Evolutionary conservation across 2,888 invertebrate species (phyloP).

Genomic region (Julus scandinavius): DNA sequence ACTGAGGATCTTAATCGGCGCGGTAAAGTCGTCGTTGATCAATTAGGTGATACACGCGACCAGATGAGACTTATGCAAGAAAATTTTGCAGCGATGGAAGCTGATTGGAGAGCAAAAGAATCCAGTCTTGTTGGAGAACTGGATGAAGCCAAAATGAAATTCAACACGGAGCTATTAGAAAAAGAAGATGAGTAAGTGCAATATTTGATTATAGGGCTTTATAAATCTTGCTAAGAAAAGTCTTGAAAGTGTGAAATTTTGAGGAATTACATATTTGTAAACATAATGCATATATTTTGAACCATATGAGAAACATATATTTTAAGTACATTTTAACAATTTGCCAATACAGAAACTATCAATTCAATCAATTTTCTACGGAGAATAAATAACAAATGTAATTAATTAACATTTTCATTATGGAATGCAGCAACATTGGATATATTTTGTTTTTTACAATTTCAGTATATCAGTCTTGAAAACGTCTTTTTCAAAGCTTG

Average conservation of each 20-base stretch:
- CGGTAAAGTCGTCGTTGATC: slow-evolving; percentile 75
- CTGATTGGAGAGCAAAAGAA: slow-evolving; percentile 73
- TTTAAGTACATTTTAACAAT: no score
- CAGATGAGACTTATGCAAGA: slow-evolving; percentile 85
- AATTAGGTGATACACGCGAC: slow-evolving; percentile 81
- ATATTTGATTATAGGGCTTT: no score
- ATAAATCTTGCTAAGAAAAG: background rate
- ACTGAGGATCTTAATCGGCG: slow-evolving; percentile 73
- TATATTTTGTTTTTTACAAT: slow-evolving; percentile 12
- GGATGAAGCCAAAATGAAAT: slow-evolving; percentile 60
- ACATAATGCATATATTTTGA: no score
- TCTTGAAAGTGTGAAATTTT: no score
- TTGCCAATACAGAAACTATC: no score
- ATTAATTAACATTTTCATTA: no score
- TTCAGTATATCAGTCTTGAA: slow-evolving; percentile 50
- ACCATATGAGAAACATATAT: no score
- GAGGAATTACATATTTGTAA: no score
- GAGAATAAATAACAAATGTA: no score
- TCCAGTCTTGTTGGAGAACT: slow-evolving; percentile 71
- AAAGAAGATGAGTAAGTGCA: background rate
- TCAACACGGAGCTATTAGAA: background rate
- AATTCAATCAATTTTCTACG: no score
- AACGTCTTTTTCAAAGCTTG: slow-evolving; percentile 59
- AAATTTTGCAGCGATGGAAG: slow-evolving; percentile 70
- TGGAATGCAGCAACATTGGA: no score